phyloP scores from a whole-genome alignment of 2,797 vertebrate species.

The Falco peregrinus region DNA sequence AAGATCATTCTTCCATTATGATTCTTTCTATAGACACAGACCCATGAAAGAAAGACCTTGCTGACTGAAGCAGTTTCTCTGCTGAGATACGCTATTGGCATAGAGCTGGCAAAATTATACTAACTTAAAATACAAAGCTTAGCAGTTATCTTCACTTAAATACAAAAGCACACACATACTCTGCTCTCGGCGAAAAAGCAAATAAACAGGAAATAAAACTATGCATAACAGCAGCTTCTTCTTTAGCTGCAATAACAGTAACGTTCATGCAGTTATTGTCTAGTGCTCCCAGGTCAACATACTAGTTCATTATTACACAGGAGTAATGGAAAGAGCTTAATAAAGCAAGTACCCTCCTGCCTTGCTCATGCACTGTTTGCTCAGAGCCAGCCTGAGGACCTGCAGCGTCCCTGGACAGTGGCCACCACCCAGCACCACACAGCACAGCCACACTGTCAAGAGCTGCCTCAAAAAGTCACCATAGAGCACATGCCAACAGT shows the following conservation, averaged over 20 bases:
- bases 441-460: not conserved
- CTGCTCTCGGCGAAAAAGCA: not conserved
- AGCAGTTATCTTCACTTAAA: not conserved
- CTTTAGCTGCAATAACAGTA: not conserved
- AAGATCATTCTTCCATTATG: not conserved
- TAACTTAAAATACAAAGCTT: constrained; percentile 2
- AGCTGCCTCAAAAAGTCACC: not conserved
- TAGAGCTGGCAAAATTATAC: not conserved
- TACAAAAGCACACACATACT: not conserved
- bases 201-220: not conserved
- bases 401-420: not conserved
- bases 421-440: fast-evolving
- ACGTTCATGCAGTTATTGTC: not conserved
- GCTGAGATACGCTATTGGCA: not conserved
- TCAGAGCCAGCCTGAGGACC: not conserved
- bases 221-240: not conserved
- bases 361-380: not conserved
- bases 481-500: not conserved
- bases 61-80: constrained; percentile 28
- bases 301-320: fast-evolving
- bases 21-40: not conserved
- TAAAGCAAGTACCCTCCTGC: not conserved
- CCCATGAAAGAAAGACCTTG: not conserved
- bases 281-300: not conserved
- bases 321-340: not conserved